These are phyloP conservation scores for Drosophila emarginata DNA, from an alignment of 2,888 invertebrate genomes.

Conservation along the genomic window DNA sequence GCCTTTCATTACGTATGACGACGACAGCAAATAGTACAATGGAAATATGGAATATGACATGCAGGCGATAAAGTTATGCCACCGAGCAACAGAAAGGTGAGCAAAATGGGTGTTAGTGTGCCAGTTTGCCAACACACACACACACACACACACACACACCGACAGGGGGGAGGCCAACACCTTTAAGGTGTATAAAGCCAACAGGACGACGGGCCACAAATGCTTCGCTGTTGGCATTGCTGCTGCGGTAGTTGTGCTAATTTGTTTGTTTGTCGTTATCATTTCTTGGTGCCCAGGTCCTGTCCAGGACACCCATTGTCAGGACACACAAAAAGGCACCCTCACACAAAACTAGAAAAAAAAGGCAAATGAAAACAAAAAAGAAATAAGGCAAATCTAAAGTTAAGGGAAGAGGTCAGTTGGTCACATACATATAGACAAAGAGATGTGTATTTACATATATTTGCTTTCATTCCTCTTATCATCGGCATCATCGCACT, in stretches of 20 bases:
- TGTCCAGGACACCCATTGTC: constrained; percentile 57
- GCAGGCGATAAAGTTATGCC: constrained; percentile 76
- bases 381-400: constrained; percentile 1
- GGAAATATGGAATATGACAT: constrained; percentile 76
- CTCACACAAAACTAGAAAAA: background rate
- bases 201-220: constrained; percentile 33
- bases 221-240: constrained; percentile 18
- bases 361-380: background rate
- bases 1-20: constrained; percentile 70
- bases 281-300: constrained; percentile 58
- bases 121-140: constrained; percentile 39
- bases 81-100: constrained; percentile 64
- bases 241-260: constrained; percentile 76
- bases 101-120: constrained; percentile 71
- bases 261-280: constrained; percentile 77
- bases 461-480: background rate
- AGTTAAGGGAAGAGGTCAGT: constrained; percentile 14
- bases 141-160: constrained; percentile 24
- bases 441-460: background rate
- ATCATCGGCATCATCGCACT: background rate
- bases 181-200: constrained; percentile 20
- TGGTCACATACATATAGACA: background rate
- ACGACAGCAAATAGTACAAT: constrained; percentile 73
- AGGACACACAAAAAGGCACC: constrained; percentile 43
- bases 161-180: background rate